phyloP scores from a whole-genome alignment of 2,888 invertebrate species.

The Caenorhabditis imperialis region DNA sequence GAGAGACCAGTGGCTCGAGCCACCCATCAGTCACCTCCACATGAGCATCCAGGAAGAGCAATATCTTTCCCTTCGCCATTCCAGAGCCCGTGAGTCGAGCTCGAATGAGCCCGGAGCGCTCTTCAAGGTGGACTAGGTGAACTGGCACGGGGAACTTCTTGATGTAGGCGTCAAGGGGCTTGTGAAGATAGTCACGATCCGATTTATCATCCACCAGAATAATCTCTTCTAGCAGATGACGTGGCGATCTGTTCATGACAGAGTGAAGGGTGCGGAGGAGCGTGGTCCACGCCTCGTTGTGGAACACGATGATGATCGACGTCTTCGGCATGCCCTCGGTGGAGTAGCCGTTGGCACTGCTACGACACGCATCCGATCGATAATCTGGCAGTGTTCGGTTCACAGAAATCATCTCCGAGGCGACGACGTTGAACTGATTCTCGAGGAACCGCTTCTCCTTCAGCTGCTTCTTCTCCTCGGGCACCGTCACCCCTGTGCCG shows the following conservation, averaged over 20 bases:
- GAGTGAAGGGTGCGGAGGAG: conserved; percentile 83
- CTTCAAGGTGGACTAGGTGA: conserved; percentile 88
- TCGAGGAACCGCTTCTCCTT: conserved; percentile 74
- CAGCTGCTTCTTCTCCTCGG: conserved; percentile 59
- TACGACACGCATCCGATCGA: conserved; percentile 61
- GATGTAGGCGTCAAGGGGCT: conserved; percentile 75
- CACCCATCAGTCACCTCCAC: conserved; percentile 90
- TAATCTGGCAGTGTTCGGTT: conserved; percentile 96
- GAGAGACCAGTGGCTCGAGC: conserved; percentile 92
- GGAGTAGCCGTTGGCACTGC: conserved; percentile 13
- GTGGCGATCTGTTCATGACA: conserved; percentile 76
- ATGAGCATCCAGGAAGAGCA: conserved; percentile 98
- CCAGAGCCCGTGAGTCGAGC: conserved; percentile 94
- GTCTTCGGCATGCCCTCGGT: conserved; percentile 86
- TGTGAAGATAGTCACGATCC: conserved; percentile 73
- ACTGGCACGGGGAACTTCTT: conserved; percentile 82
- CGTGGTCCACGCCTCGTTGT: conserved; percentile 99
- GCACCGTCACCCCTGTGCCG: conserved; percentile 73
- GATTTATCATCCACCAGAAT: conserved; percentile 77
- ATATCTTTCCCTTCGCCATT: conserved; percentile 90
- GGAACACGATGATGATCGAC: conserved; percentile 97
- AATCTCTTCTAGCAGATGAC: conserved; percentile 74
- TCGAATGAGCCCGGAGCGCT: conserved; percentile 94
- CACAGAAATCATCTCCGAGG: conserved; percentile 96
- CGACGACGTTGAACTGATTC: conserved; percentile 85